A percentile compares a stretch with the other conserved stretches of the same genome.
phyloP scores from a whole-genome alignment of 2,113 vertebrate genomes.

The Marcusenius ussheri region DNA sequence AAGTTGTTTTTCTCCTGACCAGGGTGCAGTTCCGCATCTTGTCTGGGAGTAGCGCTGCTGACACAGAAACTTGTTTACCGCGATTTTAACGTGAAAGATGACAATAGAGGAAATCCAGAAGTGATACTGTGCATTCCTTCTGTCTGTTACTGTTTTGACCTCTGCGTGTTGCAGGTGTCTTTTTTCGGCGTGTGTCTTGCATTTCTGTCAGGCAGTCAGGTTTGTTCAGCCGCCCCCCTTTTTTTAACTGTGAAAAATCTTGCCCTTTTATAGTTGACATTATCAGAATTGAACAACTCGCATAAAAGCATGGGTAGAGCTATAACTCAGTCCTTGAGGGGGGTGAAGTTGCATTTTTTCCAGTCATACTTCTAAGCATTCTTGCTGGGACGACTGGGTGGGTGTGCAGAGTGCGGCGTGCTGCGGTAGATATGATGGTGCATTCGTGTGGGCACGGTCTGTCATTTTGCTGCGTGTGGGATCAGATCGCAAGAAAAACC shows the following conservation, averaged over 20 bases:
- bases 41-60: conserved; percentile 62
- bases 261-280: neutral
- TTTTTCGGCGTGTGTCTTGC: neutral
- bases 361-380: neutral
- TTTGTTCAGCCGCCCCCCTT: neutral
- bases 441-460: neutral
- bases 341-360: neutral
- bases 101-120: conserved; percentile 54
- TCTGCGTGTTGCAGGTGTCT: neutral
- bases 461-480: neutral
- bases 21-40: conserved; percentile 48
- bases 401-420: neutral
- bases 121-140: conserved; percentile 18
- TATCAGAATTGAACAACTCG: neutral
- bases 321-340: neutral
- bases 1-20: conserved; percentile 83
- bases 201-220: neutral
- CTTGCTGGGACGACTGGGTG: neutral
- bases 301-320: neutral
- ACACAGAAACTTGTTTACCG: conserved; percentile 45
- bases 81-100: conserved; percentile 50
- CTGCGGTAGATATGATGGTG: neutral
- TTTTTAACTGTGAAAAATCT: neutral
- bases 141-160: neutral
- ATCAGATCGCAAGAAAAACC: neutral